Evolutionary conservation across 2,113 vertebrate species (phyloP), one percentile per base, ranked within the genome.

Genomic region (Burhinus oedicnemus): DNA sequence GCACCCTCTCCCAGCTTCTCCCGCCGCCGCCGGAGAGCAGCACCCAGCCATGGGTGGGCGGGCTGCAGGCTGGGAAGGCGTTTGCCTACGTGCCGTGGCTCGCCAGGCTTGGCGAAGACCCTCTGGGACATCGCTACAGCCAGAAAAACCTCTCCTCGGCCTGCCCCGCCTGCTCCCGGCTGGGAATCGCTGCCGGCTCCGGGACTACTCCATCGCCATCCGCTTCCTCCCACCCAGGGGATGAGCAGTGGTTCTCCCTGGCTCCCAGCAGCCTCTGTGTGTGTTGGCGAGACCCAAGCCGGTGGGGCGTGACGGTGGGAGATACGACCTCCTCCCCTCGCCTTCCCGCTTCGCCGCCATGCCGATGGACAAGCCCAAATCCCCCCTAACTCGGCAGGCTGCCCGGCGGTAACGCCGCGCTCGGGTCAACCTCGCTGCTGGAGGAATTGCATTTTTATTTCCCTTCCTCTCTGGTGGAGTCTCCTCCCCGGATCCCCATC

Each of bases 401-500:
- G 60, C 69, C 87, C 32, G 14, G 66, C 11, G 9, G 70, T 36
- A 82, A 26, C 22, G 20, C 90, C 60, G 0, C 6, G 25, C 85
- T 83, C 7, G 0, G 91, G 38, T 79, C 87, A 92, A 62, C 65
- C 84, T 69, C 74, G 36, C 77, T 12, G 89, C 94, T 87, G 83
- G 70, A 95, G 84, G 93, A 92, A 92, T 85, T 83, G 79, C 64
- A 51, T 76, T 90, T 90, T 87, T 80, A 87, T 83, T 95, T 65
- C 95, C 66, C 71, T 97, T 97, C 97, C 96, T 96, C 89, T 42
- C 83, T 21, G 72, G 21, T 58, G 49, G 80, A 97, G 80, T 92
- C 96, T 96, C 96, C 95, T 96, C 96, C 97, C 96, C 95, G 94
- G 95, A 97, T 96, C 91, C 89, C 86, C 80, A 76, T 34, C 74